Evolutionary conservation across 2,888 invertebrate genomes (phyloP), one percentile per base, ranked within the genome.

Genomic region (Parthenolecanium corni): DNA sequence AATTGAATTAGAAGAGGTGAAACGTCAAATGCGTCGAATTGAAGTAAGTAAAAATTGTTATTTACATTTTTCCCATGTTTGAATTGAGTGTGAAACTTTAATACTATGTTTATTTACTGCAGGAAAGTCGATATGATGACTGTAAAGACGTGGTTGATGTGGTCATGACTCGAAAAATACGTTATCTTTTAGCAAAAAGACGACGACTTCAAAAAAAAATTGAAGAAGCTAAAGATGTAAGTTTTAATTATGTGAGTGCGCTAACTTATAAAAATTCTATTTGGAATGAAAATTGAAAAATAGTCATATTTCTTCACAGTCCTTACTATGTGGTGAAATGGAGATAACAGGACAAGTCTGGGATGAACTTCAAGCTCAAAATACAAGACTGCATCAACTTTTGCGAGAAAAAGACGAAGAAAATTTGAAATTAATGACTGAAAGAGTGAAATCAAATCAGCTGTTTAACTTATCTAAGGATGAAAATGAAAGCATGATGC

Each of bases 291-390:
- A 31, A n/a, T n/a, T 31, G 31, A 31, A 31, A 31, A 31, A 31
- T 31, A 31, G 24, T 47, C 18, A 9, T 56, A 52, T 42, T 44
- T 6, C 3, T 20, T 38, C 24, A 12, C 23, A 61, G 61, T 61
- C 61, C 9, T 51, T 61, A 51, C 23, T 61, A 23, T 61, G 61
- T 51, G 61, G 92, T 73, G 98, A 98, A 76, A 96, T 98, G 93
- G 97, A 98, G 73, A 94, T 95, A 2, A 98, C 97, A 0, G 97
- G 97, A 0, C 96, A 96, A 74, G 97, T 97, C 1, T 95, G 95
- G 72, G 97, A 98, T 73, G 97, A 98, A 71, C 95, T 96, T 93
- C 96, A 97, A 76, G 96, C 97, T 71, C 96, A 96, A 76, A 96
- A 96, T 75, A 91, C 92, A 0, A 78, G 95, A 42, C 80, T 97